phyloP scores from a whole-genome alignment of 2,888 invertebrate genomes.

The Entomobrya multifasciata region DNA sequence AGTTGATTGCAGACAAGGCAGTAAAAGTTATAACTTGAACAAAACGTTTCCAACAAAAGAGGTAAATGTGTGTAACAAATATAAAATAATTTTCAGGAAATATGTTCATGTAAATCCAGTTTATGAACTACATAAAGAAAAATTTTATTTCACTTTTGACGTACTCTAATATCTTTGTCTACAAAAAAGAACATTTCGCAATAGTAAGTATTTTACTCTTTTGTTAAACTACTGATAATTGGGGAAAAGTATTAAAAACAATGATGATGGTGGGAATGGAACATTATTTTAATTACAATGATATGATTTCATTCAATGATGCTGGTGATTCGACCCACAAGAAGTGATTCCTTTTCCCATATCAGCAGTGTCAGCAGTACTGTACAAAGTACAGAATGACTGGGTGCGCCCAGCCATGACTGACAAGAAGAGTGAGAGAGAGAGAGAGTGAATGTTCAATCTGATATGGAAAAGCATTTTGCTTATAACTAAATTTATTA shows the following conservation, averaged over 20 bases:
- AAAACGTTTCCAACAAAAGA: background rate
- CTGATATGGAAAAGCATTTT: constrained; percentile 2
- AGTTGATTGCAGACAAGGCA: constrained; percentile 36
- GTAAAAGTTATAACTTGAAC: constrained; percentile 2
- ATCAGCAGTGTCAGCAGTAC: too few relatives aligned
- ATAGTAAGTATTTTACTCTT: too few relatives aligned
- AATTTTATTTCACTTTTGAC: too few relatives aligned
- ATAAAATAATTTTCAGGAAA: too few relatives aligned
- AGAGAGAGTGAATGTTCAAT: constrained; percentile 14
- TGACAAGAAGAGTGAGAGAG: constrained; percentile 10
- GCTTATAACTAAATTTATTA: constrained; percentile 14
- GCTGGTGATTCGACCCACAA: constrained; percentile 18
- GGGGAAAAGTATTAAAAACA: background rate
- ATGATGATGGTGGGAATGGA: background rate
- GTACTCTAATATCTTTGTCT: too few relatives aligned
- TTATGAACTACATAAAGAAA: too few relatives aligned
- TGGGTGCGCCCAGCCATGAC: background rate
- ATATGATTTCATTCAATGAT: constrained; percentile 12
- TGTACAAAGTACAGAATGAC: background rate
- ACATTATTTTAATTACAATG: background rate
- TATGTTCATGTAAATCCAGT: too few relatives aligned
- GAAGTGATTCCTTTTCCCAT: background rate
- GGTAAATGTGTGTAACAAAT: background rate
- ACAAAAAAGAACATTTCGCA: too few relatives aligned
- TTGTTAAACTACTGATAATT: background rate